A percentile compares a stretch with the other conserved stretches of the same genome.
These are phyloP conservation scores for Calliphora vicina DNA, from an alignment of 1,140 invertebrate species.

Conservation along the genomic window DNA sequence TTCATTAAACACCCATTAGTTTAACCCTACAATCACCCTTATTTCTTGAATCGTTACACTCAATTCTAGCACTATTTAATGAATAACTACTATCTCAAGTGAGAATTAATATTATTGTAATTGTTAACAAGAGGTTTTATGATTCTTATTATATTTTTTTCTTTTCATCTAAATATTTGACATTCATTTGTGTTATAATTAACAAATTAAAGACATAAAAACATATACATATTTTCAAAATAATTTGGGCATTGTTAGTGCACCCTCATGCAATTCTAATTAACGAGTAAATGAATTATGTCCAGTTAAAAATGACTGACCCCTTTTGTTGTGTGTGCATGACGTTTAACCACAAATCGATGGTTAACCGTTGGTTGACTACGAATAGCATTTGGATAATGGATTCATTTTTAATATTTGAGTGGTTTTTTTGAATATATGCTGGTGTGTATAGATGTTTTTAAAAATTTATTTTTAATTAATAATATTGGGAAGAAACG, in stretches of 20 bases:
- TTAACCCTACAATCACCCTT: neutral
- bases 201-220: no score
- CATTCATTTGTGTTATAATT: neutral
- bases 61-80: neutral
- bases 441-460: neutral
- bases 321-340: neutral
- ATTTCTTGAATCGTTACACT: no score
- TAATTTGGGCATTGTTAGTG: neutral
- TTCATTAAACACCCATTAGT: neutral
- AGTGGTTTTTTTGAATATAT: neutral
- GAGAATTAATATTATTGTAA: neutral
- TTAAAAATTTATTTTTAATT: no score
- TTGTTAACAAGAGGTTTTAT: conserved; percentile 10
- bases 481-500: no score
- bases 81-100: neutral
- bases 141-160: neutral
- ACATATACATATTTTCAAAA: neutral
- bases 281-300: neutral
- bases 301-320: neutral
- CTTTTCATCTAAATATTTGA: neutral
- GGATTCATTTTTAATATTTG: neutral
- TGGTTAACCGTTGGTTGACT: neutral
- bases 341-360: conserved; percentile 1
- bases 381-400: neutral
- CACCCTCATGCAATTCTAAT: conserved; percentile 11